Evolutionary conservation across 2,113 vertebrate genomes (phyloP), one percentile per base, ranked within the genome.

Genomic region (Ptilonorhynchus violaceus): DNA sequence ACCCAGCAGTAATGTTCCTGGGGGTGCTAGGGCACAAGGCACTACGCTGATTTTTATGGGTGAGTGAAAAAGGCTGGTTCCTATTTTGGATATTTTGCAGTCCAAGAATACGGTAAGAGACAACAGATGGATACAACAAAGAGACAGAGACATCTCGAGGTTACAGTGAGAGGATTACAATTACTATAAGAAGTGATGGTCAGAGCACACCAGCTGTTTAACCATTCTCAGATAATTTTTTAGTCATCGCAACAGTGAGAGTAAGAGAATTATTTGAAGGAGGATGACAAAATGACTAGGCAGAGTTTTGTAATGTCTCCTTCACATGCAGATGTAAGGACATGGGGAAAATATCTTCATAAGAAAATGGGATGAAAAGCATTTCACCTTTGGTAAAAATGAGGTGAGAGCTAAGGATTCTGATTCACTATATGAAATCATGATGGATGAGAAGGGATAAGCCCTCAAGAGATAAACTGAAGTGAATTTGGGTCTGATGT

Each of bases 111-210:
- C 37, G 33, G 22, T 86, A 89, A 86, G 76, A 80, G 68, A 72
- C 42, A 96, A 75, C 90, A 92, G 85, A 94, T 92, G 68, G 91
- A 75, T 86, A 47, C 44, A 93, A 78, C 60, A 82, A 93, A 88
- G 47, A 94, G 69, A 85, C 44, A 82, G 81, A 93, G 68, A 77
- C 64, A 94, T 70, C 52, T 86, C 0, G 12, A 96, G 82, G 79
- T 93, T 84, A 84, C 63, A 86, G 60, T 72, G 85, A 93, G 76
- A 90, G 68, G 95, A 94, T 92, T 95, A 92, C 86, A 93, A 86
- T 97, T 96, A 78, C 72, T 72, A 0, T 86, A 94, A 96, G 93
- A 95, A 95, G 85, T 77, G 50, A 67, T 88, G 92, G 88, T 78
- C 92, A 92, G 56, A 81, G 88, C 56, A 87, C 47, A 84, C 64